Evolutionary conservation across 1,140 invertebrate genomes (phyloP).

Genomic region (Tetramorium simillimum): DNA sequence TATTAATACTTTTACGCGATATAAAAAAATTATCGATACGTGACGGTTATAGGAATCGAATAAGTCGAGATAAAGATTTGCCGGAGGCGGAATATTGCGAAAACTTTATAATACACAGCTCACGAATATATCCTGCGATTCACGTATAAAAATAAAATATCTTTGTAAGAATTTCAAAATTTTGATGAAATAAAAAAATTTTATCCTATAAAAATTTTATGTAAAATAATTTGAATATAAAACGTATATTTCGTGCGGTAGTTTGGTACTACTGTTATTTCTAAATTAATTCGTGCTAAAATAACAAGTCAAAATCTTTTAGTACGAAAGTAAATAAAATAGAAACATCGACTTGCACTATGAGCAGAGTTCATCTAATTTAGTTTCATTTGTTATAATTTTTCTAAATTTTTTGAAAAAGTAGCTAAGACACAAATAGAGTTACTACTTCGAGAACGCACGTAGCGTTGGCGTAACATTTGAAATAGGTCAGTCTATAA

Average conservation of each 20-base stretch:
- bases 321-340: background rate
- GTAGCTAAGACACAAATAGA: background rate
- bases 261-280: background rate
- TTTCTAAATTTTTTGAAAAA: background rate
- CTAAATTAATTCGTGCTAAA: background rate
- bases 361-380: background rate
- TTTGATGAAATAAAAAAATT: background rate
- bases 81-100: background rate
- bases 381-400: background rate
- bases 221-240: background rate
- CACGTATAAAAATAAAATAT: background rate
- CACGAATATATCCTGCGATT: background rate
- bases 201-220: background rate
- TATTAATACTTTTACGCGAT: conserved; percentile 1
- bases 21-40: background rate
- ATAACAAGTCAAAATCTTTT: background rate
- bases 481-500: conserved; percentile 8
- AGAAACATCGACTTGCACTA: background rate
- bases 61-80: background rate
- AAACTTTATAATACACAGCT: background rate
- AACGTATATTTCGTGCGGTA: background rate
- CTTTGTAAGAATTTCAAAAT: background rate
- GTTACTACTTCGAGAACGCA: background rate
- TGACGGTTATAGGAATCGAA: background rate
- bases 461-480: background rate